Evolutionary conservation across 2,113 vertebrate genomes (phyloP).

Genomic region (Psettodes erumei): DNA sequence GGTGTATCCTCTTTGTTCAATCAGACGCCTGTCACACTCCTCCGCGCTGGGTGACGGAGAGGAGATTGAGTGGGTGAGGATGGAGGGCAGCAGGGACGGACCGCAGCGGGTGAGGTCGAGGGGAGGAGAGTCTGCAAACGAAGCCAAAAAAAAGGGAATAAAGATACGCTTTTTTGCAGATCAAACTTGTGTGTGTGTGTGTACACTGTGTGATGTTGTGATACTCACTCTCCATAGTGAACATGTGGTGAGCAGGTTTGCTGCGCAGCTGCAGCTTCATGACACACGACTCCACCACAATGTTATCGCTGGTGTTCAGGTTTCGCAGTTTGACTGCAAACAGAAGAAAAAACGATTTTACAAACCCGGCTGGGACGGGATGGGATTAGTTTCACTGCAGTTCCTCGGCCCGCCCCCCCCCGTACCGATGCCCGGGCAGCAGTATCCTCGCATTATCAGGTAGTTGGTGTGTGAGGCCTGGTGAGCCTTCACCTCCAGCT

Average conservation of each 20-base stretch:
- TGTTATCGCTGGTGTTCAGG: slow-evolving; percentile 89
- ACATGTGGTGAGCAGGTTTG: slow-evolving; percentile 74
- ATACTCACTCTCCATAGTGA: slow-evolving; percentile 78
- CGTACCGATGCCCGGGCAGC: slow-evolving; percentile 86
- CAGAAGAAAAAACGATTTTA: neutral
- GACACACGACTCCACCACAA: slow-evolving; percentile 94
- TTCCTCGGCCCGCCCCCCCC: no score
- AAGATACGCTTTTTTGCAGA: neutral
- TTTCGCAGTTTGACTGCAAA: slow-evolving; percentile 86
- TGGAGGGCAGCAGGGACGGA: slow-evolving; percentile 81
- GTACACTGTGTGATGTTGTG: neutral
- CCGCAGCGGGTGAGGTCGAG: slow-evolving; percentile 76
- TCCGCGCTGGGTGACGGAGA: slow-evolving; percentile 65
- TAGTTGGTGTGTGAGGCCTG: slow-evolving; percentile 97
- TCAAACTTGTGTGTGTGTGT: neutral
- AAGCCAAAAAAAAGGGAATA: neutral
- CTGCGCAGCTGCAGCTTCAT: slow-evolving; percentile 85
- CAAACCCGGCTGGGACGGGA: neutral
- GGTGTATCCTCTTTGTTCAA: slow-evolving; percentile 75
- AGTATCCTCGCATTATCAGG: slow-evolving; percentile 93
- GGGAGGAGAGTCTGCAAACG: slow-evolving; percentile 69
- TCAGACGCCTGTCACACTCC: slow-evolving; percentile 61
- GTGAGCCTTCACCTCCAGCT: slow-evolving; percentile 87
- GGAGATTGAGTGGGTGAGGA: slow-evolving; percentile 82
- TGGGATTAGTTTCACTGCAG: neutral